phyloP scores from a whole-genome alignment of 2,113 vertebrate genomes.

The Ptychochromis oligacanthus region DNA sequence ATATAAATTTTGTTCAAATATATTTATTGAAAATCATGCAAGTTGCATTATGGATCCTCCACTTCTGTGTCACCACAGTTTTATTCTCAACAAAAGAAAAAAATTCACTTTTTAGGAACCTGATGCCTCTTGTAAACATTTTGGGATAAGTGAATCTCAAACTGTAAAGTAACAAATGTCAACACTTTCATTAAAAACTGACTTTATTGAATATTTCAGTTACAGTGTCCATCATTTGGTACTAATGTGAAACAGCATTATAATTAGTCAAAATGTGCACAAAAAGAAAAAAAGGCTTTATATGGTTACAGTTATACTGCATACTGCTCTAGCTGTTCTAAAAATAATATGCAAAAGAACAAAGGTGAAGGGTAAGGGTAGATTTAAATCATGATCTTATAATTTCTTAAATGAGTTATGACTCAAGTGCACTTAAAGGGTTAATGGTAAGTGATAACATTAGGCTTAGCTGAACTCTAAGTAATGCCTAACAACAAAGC shows the following conservation, averaged over 20 bases:
- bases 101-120: neutral
- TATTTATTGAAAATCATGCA: slow-evolving; percentile 1
- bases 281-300: neutral
- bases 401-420: slow-evolving; percentile 42
- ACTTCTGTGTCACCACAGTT: neutral
- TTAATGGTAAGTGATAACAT: slow-evolving; percentile 23
- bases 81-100: no score
- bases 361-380: slow-evolving; percentile 33
- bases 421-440: slow-evolving; percentile 64
- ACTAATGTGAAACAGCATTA: slow-evolving; percentile 29
- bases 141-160: neutral
- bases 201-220: slow-evolving; percentile 70
- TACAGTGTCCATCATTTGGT: slow-evolving; percentile 43
- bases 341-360: slow-evolving; percentile 10
- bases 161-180: neutral
- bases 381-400: slow-evolving; percentile 61
- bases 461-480: no score
- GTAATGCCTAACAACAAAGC: no score
- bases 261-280: slow-evolving; percentile 36
- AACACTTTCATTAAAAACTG: slow-evolving; percentile 44
- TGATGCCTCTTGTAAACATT: neutral
- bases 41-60: neutral
- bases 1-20: neutral
- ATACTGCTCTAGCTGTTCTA: neutral
- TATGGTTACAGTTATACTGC: slow-evolving; percentile 21